Evolutionary conservation across 2,888 invertebrate species (phyloP).

Genomic region (Tortrix viridana): DNA sequence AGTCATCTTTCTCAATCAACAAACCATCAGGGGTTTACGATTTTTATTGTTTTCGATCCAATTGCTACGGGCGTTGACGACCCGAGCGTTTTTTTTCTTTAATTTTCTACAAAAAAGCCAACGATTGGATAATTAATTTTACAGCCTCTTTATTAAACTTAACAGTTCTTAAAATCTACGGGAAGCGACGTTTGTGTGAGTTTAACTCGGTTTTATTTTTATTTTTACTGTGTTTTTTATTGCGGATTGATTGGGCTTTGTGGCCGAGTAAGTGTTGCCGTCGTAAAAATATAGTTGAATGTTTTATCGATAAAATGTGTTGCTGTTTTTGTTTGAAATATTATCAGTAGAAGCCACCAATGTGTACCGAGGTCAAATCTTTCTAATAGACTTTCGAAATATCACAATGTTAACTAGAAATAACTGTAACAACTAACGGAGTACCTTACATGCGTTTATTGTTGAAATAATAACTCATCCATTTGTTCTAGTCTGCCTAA

Average conservation of each 20-base stretch:
- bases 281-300: conserved; percentile 45
- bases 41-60: conserved; percentile 81
- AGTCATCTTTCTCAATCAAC: conserved; percentile 82
- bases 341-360: too few relatives aligned
- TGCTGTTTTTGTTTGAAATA: conserved; percentile 4
- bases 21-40: conserved; percentile 64
- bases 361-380: too few relatives aligned
- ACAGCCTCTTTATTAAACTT: conserved; percentile 76
- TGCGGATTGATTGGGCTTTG: conserved; percentile 71
- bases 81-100: conserved; percentile 51
- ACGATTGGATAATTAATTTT: conserved; percentile 74
- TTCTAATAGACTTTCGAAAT: too few relatives aligned
- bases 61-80: conserved; percentile 60
- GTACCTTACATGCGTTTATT: too few relatives aligned
- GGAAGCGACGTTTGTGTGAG: conserved; percentile 54
- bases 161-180: conserved; percentile 65
- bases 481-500: too few relatives aligned
- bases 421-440: too few relatives aligned
- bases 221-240: conserved; percentile 62
- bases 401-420: too few relatives aligned
- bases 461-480: too few relatives aligned
- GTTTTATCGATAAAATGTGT: conserved; percentile 42
- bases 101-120: conserved; percentile 56
- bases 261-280: conserved; percentile 44
- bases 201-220: conserved; percentile 55